phyloP scores from a whole-genome alignment of 2,113 vertebrate species.

The Coturnix japonica region DNA sequence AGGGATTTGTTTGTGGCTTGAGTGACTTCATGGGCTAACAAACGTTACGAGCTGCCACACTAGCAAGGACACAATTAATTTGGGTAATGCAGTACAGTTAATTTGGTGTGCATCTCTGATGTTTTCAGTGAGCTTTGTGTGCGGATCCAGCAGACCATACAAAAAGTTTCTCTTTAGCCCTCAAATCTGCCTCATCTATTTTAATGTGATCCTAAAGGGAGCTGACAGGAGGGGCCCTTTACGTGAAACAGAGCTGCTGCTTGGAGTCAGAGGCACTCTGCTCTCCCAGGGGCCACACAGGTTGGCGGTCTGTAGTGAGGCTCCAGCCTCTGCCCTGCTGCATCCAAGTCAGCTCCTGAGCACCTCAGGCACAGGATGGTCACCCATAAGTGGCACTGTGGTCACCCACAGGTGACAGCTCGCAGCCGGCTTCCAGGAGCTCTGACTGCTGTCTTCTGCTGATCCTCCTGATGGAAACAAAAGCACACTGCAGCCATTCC shows the following conservation, averaged over 20 bases:
- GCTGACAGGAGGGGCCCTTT: slow-evolving; percentile 54
- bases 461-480: neutral
- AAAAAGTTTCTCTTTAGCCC: slow-evolving; percentile 60
- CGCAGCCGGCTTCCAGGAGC: neutral
- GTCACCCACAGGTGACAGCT: neutral
- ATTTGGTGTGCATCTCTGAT: slow-evolving; percentile 65
- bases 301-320: neutral
- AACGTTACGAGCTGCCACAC: slow-evolving; percentile 27
- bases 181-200: slow-evolving; percentile 58
- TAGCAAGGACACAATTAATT: slow-evolving; percentile 69
- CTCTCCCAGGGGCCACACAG: slow-evolving; percentile 13
- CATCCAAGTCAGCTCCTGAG: slow-evolving; percentile 2
- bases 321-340: neutral
- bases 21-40: slow-evolving; percentile 60
- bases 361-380: neutral
- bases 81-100: slow-evolving; percentile 36
- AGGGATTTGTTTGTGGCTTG: slow-evolving; percentile 63
- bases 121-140: slow-evolving; percentile 50
- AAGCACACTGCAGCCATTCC: neutral
- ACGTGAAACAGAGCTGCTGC: slow-evolving; percentile 54
- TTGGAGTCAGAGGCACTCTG: slow-evolving; percentile 38
- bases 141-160: slow-evolving; percentile 40
- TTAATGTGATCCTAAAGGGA: slow-evolving; percentile 56
- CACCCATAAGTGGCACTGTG: neutral
- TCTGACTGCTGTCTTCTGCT: neutral